Base-by-base conservation (phyloP, 2,113 vertebrate species). In the Grammomys dolichurus region DNA sequence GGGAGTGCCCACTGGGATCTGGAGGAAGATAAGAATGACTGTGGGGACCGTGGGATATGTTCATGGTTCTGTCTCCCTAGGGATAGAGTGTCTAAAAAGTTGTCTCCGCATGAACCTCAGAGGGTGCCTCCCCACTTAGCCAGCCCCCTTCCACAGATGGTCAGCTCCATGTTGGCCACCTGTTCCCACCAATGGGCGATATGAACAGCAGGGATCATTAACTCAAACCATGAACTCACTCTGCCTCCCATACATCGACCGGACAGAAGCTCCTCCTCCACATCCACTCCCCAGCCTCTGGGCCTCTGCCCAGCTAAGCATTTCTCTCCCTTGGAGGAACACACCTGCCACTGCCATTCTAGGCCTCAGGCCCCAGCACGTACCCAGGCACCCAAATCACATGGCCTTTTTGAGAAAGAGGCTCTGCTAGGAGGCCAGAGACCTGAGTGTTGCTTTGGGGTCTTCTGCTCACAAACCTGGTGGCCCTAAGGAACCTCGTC, bases 201-300 rank as follows among this genome's bases (percentile, higher is more conserved):
- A 96, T 98, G 97, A 98, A 98, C 97, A 98, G 97, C 97, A 97
- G 0, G 98, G 98, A 97, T 98, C 98, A 98, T 98, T 99, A 98
- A 98, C 98, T 3, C 95, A 91, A 92, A 7, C 70, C 96, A 97
- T 98, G 98, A 98, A 95, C 98, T 98, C 98, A 96, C 97, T 97
- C 96, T 97, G 93, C 96, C 97, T 84, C 90, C 95, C 87, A 80
- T 70, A 93, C 91, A 91, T 97, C 82, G 87, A 84, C 76, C 0
- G 0, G 63, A 91, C 31, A 70, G 90, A 87, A 33, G 72, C 69
- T 54, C 91, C 94, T 94, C 92, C 93, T 87, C 93, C 84, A 67
- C 58, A 33, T 90, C 80, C 46, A 54, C 78, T 54, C 81, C 86
- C 94, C 56, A 73, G 54, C 67, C 20, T 46, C 5, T 75, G 77